Evolutionary conservation across 1,140 invertebrate species (phyloP), one percentile per base, ranked within the genome.

Genomic region (Panonychus citri): DNA sequence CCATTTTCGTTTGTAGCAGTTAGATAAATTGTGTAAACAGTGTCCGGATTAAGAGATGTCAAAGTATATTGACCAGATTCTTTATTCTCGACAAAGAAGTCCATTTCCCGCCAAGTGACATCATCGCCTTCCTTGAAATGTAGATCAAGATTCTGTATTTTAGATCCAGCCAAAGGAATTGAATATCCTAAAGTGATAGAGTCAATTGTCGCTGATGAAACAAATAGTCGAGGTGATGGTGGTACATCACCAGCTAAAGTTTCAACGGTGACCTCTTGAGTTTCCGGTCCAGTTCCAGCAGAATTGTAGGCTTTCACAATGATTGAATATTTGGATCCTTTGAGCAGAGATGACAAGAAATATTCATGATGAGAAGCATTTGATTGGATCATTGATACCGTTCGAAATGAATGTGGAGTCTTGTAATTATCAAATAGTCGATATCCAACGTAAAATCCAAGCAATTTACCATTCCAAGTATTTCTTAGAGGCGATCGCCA

Each of bases 401-500:
- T 34, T 34, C 30, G 5, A 5, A 34, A 34, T 73, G 0, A 79
- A 72, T 42, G 15, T 12, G 15, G 21, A 2, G 21, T 43, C 21
- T 19, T 43, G 30, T 34, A 34, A 12, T 34, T 12, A 12, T 34
- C 30, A 34, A 50, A 10, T 25, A 19, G 84, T 73, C 74, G 84
- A 83, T 68, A 46, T 7, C 86, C 64, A 21, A 65, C 57, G 54
- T 70, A 68, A 67, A 87, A 89, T 58, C 84, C 85, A 62, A 82
- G 76, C 62, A 93, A 85, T 71, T 88, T 85, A 26, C 87, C 87
- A 64, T 93, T 91, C 86, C 86, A 91, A 65, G 87, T 81, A 60
- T 85, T 80, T 48, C 81, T 78, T 61, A 79, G 73, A 58, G 87
- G 86, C 62, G 85, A 82, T 54, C 63, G 62, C 64, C 64, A 65